Conservation (phyloP, 2,888 invertebrate genomes). For the Athalia rosae region DNA sequence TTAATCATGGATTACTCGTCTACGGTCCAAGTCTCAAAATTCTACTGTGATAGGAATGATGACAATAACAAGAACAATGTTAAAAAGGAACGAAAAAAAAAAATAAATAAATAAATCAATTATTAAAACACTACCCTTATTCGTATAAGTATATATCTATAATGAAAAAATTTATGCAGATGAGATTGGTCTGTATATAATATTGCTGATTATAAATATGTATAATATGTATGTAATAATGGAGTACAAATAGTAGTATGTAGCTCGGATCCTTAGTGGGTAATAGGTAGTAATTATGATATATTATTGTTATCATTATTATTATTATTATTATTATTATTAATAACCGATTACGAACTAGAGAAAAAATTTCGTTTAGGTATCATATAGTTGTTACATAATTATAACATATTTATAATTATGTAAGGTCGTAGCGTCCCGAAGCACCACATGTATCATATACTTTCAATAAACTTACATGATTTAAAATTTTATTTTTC, state of each 20-base stretch:
- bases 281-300: conserved; percentile 24
- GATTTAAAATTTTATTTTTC: not conserved
- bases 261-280: conserved; percentile 45
- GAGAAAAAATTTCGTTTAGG: conserved; percentile 26
- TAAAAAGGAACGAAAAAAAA: not conserved
- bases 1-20: too few species aligned
- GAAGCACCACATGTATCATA: conserved; percentile 57
- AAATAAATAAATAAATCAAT: conserved; percentile 6
- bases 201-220: conserved; percentile 49
- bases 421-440: conserved; percentile 51
- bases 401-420: not conserved
- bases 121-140: not conserved
- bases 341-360: conserved; percentile 5
- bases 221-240: conserved; percentile 53
- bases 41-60: too few species aligned
- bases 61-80: not conserved
- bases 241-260: conserved; percentile 49
- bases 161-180: conserved; percentile 34
- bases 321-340: conserved; percentile 33
- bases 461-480: conserved; percentile 56
- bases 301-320: conserved; percentile 31
- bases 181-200: conserved; percentile 44
- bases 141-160: not conserved
- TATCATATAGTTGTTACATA: not conserved
- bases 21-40: too few species aligned